A percentile compares a stretch with the other conserved stretches of the same genome.
These are phyloP conservation scores for Pantelozetes paolii DNA, from an alignment of 2,888 invertebrate species.

Conservation along the genomic window DNA sequence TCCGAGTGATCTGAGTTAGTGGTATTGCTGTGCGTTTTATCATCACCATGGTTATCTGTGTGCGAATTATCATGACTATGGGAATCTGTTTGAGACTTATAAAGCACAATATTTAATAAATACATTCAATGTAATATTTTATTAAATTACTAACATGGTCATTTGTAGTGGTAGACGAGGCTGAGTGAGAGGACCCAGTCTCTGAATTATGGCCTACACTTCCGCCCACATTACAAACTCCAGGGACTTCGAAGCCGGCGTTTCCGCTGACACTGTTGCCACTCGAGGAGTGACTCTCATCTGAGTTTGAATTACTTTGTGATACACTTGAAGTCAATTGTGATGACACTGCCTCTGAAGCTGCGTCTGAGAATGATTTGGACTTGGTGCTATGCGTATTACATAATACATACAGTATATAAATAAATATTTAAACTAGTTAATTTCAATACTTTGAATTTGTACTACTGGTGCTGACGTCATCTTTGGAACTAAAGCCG, in stretches of 20 bases:
- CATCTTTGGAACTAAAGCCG: too few relatives aligned
- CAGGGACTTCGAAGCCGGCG: not conserved
- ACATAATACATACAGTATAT: not conserved
- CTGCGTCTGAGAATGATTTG: not conserved
- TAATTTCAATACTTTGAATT: not conserved
- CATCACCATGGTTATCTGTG: not conserved
- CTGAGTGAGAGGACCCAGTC: not conserved
- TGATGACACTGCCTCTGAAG: not conserved
- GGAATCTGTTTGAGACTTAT: not conserved
- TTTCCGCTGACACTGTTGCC: not conserved
- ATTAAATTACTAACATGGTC: not conserved
- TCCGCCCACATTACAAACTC: not conserved
- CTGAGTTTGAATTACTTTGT: not conserved
- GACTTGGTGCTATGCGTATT: not conserved
- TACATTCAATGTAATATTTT: not conserved
- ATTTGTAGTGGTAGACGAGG: not conserved
- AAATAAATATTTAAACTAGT: not conserved
- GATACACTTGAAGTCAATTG: too few relatives aligned
- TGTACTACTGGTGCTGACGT: not conserved
- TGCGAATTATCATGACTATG: not conserved
- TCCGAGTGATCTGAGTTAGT: not conserved
- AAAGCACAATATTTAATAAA: not conserved
- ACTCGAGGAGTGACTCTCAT: not conserved
- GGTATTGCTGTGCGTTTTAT: not conserved
- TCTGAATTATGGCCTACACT: not conserved